Percentiles rank a stretch among this genome's conserved stretches.
Evolutionary conservation across 2,888 invertebrate species (phyloP).

Genomic region (Drosophila borborema): DNA sequence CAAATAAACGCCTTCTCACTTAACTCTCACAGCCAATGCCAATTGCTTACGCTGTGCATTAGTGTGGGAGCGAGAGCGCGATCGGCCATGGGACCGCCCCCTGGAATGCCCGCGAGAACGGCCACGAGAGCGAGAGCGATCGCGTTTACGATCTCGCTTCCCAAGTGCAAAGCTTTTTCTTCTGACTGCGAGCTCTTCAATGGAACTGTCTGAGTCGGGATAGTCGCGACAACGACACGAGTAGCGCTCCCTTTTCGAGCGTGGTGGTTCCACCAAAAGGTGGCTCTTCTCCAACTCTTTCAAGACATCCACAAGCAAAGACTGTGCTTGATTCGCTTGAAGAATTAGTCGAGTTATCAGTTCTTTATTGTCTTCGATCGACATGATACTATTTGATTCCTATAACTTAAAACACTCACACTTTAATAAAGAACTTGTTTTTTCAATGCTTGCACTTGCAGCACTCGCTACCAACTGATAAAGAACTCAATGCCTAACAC

Average conservation of each 20-base stretch:
- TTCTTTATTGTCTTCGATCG: neutral
- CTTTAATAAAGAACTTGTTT: slow-evolving; percentile 5
- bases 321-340: slow-evolving; percentile 25
- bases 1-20: neutral
- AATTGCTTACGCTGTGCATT: slow-evolving; percentile 22
- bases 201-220: slow-evolving; percentile 4
- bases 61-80: slow-evolving; percentile 67
- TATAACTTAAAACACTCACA: neutral
- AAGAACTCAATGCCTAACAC: slow-evolving; percentile 2
- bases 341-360: slow-evolving; percentile 25
- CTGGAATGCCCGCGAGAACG: slow-evolving; percentile 63
- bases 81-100: slow-evolving; percentile 60
- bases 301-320: slow-evolving; percentile 20
- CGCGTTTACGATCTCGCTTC: slow-evolving; percentile 25
- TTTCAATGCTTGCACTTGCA: slow-evolving; percentile 15
- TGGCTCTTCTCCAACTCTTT: slow-evolving; percentile 14
- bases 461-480: slow-evolving; percentile 29
- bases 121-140: slow-evolving; percentile 53
- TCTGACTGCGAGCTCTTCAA: slow-evolving; percentile 14
- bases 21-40: slow-evolving; percentile 31
- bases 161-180: neutral
- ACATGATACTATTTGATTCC: slow-evolving; percentile 21
- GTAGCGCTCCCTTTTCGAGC: neutral
- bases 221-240: neutral
- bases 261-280: too few species aligned